Evolutionary conservation across 2,113 vertebrate genomes (phyloP), one percentile per base, ranked within the genome.

Genomic region (Cottus gobio): DNA sequence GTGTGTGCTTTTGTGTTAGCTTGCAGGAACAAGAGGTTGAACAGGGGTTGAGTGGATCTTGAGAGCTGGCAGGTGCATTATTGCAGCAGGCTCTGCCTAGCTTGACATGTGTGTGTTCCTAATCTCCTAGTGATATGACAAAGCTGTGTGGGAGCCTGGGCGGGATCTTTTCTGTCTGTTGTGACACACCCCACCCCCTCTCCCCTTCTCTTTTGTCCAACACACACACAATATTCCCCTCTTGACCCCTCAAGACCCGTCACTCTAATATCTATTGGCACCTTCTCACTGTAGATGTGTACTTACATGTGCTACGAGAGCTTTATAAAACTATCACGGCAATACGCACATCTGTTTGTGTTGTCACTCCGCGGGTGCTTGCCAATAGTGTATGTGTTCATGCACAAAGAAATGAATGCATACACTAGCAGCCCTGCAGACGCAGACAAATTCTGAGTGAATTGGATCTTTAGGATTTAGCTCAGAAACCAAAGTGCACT

Each of bases 401-500:
- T 39, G 31, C 26, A 44, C 36, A 46, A 28, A 58, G 12, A 75
- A 80, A 79, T 65, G 0, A n/a, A 56, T 36, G 52, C 71, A 60
- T 69, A 34, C 37, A 66, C 67, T 31, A 75, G 37, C 63, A 58
- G 52, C 22, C 26, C 34, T 71, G 30, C 36, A 42, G 44, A 77
- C 66, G 44, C 39, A 67, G 63, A 72, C 30, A 58, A 58, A 56
- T 54, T 36, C 22, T 60, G 52, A 31, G 46, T n/a, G 67, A 12
- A 82, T 82, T 96, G 97, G 95, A 97, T 96, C 95, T 96, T 95
- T 95, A 92, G 95, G 96, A 96, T 96, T 96, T 94, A 94, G 94
- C 95, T 95, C 94, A 93, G 94, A 95, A 96, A 95, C n/a, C 28
- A 37, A 57, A 48, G 15, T 34, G 31, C 5, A 56, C 7, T 24